phyloP scores from a whole-genome alignment of 2,113 vertebrate species.

The Pantherophis guttatus region DNA sequence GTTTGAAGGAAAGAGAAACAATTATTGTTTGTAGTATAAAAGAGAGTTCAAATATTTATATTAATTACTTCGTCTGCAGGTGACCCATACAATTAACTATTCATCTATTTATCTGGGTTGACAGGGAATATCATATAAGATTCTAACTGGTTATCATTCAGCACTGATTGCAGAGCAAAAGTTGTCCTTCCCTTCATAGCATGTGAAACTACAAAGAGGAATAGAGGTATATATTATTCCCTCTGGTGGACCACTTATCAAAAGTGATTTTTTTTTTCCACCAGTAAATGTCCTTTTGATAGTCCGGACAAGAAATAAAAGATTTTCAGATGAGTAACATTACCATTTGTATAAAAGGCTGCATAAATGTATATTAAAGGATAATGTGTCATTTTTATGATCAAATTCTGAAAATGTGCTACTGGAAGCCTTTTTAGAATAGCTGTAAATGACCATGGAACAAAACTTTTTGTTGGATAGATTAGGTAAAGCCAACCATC shows the following conservation, averaged over 20 bases:
- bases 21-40: background rate
- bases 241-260: background rate
- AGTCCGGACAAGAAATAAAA: background rate
- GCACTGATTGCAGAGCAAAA: background rate
- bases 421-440: background rate
- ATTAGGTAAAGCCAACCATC: background rate
- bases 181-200: background rate
- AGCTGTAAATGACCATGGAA: background rate
- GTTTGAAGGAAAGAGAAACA: background rate
- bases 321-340: background rate
- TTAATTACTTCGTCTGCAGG: background rate
- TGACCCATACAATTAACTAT: background rate
- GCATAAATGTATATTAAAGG: background rate
- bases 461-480: background rate
- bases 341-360: background rate
- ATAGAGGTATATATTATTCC: background rate
- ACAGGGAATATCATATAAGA: background rate
- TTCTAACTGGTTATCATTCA: background rate
- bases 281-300: background rate
- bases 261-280: background rate
- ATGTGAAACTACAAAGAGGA: background rate
- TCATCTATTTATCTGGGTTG: background rate
- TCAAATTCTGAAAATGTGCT: background rate
- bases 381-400: background rate
- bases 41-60: background rate